A percentile compares a stretch with the other conserved stretches of the same genome.
phyloP scores from a whole-genome alignment of 2,797 vertebrate species.

The Gastrophryne carolinensis region DNA sequence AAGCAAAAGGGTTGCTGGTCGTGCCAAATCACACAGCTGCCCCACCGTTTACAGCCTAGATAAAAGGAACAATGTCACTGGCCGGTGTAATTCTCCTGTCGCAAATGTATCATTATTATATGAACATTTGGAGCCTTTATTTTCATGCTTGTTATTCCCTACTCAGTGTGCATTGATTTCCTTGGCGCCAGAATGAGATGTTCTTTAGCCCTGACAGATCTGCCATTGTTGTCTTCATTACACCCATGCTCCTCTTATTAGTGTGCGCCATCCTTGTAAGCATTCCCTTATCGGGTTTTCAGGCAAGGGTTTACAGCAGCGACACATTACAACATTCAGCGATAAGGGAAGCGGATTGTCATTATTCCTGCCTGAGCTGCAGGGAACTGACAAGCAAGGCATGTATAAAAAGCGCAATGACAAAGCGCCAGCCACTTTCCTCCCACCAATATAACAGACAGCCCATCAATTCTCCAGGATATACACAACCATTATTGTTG shows the following conservation, averaged over 20 bases:
- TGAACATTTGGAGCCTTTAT: constrained; percentile 82
- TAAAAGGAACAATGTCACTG: constrained; percentile 73
- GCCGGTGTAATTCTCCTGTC: constrained; percentile 69
- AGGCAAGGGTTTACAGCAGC: constrained; percentile 76
- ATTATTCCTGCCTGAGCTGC: constrained; percentile 77
- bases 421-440: constrained; percentile 71
- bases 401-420: constrained; percentile 76
- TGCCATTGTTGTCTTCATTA: constrained; percentile 72
- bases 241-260: constrained; percentile 24
- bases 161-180: constrained; percentile 67
- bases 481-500: constrained; percentile 87
- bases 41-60: constrained; percentile 78
- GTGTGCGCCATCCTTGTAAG: constrained; percentile 68
- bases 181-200: constrained; percentile 71
- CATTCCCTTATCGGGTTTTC: constrained; percentile 80
- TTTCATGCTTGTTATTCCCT: constrained; percentile 76
- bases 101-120: constrained; percentile 89
- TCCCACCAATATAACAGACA: constrained; percentile 69
- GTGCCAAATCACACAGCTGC: constrained; percentile 85
- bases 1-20: constrained; percentile 73
- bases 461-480: constrained; percentile 91
- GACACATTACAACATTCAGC: constrained; percentile 77
- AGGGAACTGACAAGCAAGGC: constrained; percentile 79
- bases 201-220: constrained; percentile 67
- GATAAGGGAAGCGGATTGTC: constrained; percentile 85